Base-by-base conservation (phyloP, 1,140 invertebrate genomes). In the Stenopsyche tienmushanensis region DNA sequence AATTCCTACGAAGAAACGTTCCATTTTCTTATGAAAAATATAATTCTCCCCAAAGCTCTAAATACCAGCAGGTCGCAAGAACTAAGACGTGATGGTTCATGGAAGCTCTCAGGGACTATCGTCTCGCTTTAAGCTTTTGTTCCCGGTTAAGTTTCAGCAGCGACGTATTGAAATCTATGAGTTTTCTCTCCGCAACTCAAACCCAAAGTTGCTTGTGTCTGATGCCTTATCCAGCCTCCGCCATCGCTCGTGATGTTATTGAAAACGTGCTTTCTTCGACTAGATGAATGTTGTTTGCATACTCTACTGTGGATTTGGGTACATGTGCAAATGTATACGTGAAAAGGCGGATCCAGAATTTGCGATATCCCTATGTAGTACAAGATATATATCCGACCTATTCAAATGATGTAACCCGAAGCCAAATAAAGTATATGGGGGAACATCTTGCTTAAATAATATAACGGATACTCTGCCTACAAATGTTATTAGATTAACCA, bases 141-240 rank as follows among this genome's bases (percentile, higher is more conserved):
- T 13, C 29, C 29, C 29, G 29, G 5, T 34, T 34, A 34, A 34
- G 29, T 34, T 34, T 34, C 13, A 65, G 29, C 44, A 63, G 25
- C 39, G 55, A 62, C 62, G 54, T 55, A 65, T 69, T 69, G 62
- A 69, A 65, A 64, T 69, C 49, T 64, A 62, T 60, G 41, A 68
- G 57, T 54, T 54, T 62, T 55, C 41, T 21, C 10, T 25, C 23
- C 42, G 13, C n/a, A 34, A 23, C 42, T 24, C 26, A 47, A 50
- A 34, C 49, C 26, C 49, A 62, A 53, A 50, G 34, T 60, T 18
- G 21, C 18, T 47, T 45, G 64, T 66, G 34, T 52, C 55, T 21
- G 59, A 54, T 26, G 20, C 24, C 47, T 39, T 63, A 52, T 52
- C 47, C 44, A 26, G 58, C 15, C 58, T 34, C 26, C 25, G 29